Evolutionary conservation across 2,113 vertebrate genomes (phyloP).

Genomic region (rabbit (Oryctolagus cuniculus)): mOryCun1.1 NC_091432.1:46646501-46647000

Average conservation of each 20-base stretch:
- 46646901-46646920: neutral
- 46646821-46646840: neutral
- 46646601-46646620: conserved; percentile 37
- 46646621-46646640: neutral
- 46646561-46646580: neutral
- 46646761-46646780: neutral
- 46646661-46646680: neutral
- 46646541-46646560: neutral
- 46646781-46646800: neutral
- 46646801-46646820: neutral
- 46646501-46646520: neutral
- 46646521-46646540: neutral
- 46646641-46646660: neutral
- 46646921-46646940: conserved; percentile 48
- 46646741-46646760: neutral
- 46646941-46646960: conserved; percentile 78
- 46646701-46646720: neutral
- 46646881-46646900: neutral
- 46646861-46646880: neutral
- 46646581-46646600: neutral
- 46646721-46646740: neutral
- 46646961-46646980: conserved; percentile 64
- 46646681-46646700: neutral
- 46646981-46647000: conserved; percentile 78
- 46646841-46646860: neutral